phyloP scores from a whole-genome alignment of 2,888 invertebrate genomes.

The Ernsta delagoae region DNA sequence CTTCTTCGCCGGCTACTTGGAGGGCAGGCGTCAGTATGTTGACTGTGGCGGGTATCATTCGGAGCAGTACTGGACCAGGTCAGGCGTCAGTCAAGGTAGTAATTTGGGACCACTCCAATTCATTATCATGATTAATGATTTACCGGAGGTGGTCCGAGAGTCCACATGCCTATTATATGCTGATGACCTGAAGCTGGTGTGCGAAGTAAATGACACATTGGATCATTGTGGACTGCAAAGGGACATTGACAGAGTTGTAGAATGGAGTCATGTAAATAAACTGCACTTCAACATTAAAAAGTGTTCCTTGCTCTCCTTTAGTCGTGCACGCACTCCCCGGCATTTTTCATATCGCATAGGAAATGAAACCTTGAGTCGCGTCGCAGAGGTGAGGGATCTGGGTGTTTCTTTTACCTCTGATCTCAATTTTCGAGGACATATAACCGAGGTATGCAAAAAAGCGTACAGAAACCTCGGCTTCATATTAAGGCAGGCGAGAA shows the following conservation, averaged over 20 bases:
- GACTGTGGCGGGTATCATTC: not conserved
- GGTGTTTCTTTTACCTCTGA: not conserved
- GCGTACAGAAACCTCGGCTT: not conserved
- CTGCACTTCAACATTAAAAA: not conserved
- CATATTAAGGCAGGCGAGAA: not conserved
- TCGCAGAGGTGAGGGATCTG: not conserved
- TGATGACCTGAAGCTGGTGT: not conserved
- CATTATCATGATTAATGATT: not conserved
- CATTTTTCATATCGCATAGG: not conserved
- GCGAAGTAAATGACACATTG: not conserved
- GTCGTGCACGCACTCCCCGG: not conserved
- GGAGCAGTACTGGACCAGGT: not conserved
- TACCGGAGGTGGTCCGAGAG: not conserved
- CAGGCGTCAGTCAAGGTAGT: no score
- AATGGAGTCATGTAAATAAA: not conserved
- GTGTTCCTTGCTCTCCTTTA: slow-evolving; percentile 1
- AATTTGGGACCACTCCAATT: not conserved
- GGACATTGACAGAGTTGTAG: not conserved
- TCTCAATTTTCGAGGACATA: not conserved
- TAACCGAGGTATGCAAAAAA: not conserved
- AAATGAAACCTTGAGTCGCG: not conserved
- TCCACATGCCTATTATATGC: not conserved
- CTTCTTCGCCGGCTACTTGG: not conserved
- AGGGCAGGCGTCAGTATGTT: not conserved
- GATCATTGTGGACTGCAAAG: not conserved